Evolutionary conservation across 2,888 invertebrate species (phyloP).

Genomic region (Xanthia icteritia): DNA sequence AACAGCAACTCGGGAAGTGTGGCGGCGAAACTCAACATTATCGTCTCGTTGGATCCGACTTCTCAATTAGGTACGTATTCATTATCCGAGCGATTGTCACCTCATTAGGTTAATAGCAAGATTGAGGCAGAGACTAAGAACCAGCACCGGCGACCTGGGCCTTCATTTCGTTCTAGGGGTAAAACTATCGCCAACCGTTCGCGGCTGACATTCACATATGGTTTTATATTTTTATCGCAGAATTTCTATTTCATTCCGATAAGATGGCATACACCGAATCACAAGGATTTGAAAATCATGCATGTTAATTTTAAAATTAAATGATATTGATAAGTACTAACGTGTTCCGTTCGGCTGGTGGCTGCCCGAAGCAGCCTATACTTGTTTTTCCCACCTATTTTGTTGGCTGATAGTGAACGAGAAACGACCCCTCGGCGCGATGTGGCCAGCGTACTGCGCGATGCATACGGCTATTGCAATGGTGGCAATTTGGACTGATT

Average conservation of each 20-base stretch:
- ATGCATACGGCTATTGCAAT: conserved; percentile 54
- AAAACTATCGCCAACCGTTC: not conserved
- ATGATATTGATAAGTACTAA: conserved; percentile 44
- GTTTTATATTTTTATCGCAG: not conserved
- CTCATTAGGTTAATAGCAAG: conserved; percentile 10
- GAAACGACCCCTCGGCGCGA: conserved; percentile 48
- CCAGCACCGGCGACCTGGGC: not conserved
- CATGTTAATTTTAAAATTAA: not conserved
- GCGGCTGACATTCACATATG: not conserved
- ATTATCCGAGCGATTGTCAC: conserved; percentile 2
- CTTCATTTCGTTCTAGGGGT: not conserved
- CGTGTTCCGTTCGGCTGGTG: conserved; percentile 12
- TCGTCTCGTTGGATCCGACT: not conserved
- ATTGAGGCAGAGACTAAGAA: not conserved
- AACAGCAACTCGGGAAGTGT: conserved; percentile 11
- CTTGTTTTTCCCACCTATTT: conserved; percentile 48
- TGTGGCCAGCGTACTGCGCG: conserved; percentile 48
- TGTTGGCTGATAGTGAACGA: conserved; percentile 17
- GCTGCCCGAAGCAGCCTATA: conserved; percentile 46
- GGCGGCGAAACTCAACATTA: not conserved
- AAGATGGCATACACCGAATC: conserved; percentile 8
- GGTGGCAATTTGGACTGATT: conserved; percentile 59
- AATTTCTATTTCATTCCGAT: conserved; percentile 1
- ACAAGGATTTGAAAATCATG: not conserved
- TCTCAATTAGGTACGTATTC: conserved; percentile 12